These are phyloP conservation scores for Orchestia grillus DNA, from an alignment of 1,140 invertebrate species.

Conservation along the genomic window DNA sequence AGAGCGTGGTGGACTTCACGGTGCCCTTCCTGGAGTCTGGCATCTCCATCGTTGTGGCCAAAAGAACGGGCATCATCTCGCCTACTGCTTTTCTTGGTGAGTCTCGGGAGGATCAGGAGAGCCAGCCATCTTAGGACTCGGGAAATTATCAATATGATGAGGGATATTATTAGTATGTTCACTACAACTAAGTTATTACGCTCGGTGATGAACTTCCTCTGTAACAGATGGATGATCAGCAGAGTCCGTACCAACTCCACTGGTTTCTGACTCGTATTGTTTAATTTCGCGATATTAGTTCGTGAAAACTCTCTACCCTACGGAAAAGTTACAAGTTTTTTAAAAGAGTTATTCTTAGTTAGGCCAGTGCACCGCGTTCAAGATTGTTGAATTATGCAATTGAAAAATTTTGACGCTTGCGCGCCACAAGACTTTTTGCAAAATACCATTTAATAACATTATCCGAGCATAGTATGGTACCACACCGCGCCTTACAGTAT, in stretches of 20 bases:
- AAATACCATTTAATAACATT: no score
- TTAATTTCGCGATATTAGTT: neutral
- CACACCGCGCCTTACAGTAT: no score
- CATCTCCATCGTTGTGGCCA: slow-evolving; percentile 96
- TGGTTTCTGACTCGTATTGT: neutral
- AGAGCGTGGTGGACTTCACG: slow-evolving; percentile 89
- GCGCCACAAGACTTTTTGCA: no score
- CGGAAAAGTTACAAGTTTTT: no score
- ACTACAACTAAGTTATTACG: neutral
- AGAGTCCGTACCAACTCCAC: neutral
- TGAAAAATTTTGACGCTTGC: no score
- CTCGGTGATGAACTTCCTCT: neutral
- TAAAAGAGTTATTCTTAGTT: no score
- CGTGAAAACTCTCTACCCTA: neutral
- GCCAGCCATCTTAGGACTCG: neutral
- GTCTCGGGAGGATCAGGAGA: neutral
- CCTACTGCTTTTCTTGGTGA: slow-evolving; percentile 96
- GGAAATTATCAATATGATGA: no score
- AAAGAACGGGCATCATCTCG: slow-evolving; percentile 97
- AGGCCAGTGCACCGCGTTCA: no score
- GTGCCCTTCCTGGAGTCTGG: slow-evolving; percentile 99
- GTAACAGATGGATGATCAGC: neutral
- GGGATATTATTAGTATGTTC: no score
- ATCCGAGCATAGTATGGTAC: no score
- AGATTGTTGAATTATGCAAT: no score